Evolutionary conservation across 2,888 invertebrate species (phyloP).

Genomic region (Apantesis nais): DNA sequence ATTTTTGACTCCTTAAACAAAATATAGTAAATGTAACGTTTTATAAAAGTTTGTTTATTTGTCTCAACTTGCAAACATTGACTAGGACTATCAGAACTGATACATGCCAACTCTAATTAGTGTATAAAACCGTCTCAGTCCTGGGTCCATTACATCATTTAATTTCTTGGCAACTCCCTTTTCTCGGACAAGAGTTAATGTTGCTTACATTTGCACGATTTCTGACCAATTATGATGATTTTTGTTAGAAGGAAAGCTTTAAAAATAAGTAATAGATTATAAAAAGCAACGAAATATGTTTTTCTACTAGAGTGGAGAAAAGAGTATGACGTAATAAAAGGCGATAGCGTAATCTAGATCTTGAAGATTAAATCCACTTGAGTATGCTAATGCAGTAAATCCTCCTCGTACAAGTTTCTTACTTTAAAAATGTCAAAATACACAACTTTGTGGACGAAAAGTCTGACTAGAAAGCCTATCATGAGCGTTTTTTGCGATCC

Average conservation of each 20-base stretch:
- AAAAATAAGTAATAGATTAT: background rate
- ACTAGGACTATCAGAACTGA: background rate
- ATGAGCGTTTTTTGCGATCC: too few relatives aligned
- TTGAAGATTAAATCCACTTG: conserved; percentile 4
- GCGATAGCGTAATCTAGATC: background rate
- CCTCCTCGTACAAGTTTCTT: background rate
- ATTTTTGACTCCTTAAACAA: background rate
- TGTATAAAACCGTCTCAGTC: background rate
- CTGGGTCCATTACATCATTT: background rate
- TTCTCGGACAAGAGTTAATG: background rate
- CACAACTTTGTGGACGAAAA: background rate
- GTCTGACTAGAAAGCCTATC: too few relatives aligned
- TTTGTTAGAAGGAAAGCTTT: background rate
- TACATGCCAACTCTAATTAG: background rate
- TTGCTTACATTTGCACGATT: background rate
- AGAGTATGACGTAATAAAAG: background rate
- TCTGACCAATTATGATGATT: background rate
- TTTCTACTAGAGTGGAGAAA: background rate
- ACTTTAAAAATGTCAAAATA: background rate
- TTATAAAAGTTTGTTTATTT: background rate
- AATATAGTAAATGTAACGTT: background rate
- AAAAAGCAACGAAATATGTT: background rate
- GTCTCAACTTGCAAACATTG: background rate
- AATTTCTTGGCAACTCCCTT: background rate
- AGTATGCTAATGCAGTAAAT: background rate